Base-by-base conservation (phyloP, 1,140 invertebrate species). In the Drosophila mauritiana region DNA sequence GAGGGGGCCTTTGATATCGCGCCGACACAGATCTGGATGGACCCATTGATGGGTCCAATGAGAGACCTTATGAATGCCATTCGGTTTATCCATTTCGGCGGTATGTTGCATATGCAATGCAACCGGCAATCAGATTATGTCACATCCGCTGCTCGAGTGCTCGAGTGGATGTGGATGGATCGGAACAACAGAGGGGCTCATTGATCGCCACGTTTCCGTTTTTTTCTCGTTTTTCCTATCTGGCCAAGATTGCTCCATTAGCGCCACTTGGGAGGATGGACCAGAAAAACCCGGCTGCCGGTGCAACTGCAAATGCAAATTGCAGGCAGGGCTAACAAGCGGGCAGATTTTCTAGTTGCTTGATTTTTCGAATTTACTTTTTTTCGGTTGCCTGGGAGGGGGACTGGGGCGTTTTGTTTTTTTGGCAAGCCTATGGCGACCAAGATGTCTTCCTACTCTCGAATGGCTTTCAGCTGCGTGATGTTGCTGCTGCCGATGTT, bases 1-100 rank as follows among this genome's bases (percentile, higher is more conserved):
- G 82, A 82, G 82, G 82, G 82, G 78, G 61, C 46, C 83, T 88
- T 88, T 85, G 83, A 85, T 85, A 85, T 88, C 64, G 83, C 74
- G 78, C 82, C 82, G 82, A 82, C 82, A 85, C 62, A 85, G 78
- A 85, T 85, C 81, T 85, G 39, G 58, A 85, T 85, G 39, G 58
- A 85, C 65, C 64, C 43, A 70, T 70, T 70, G 67, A 56, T 48
- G 63, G 64, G 34, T 52, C 31, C 58, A 61, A 34, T 22, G 11
- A 49, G 37, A 46, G 59, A 68, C 56, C 58, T 48, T 11, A 88
- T 85, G 82, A 85, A 78, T 85, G 82, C 69, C 64, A 67, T 62
- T 57, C 82, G 83, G 52, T 85, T 67, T 78, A 85, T 85, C 78
- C 82, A 85, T 82, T 80, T 48, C 25, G 17, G 49, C 43, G 56